Evolutionary conservation across 35 echinoderm and acorn worm genomes (phyloP).

Genomic region (Apostichopus parvimensis): DNA sequence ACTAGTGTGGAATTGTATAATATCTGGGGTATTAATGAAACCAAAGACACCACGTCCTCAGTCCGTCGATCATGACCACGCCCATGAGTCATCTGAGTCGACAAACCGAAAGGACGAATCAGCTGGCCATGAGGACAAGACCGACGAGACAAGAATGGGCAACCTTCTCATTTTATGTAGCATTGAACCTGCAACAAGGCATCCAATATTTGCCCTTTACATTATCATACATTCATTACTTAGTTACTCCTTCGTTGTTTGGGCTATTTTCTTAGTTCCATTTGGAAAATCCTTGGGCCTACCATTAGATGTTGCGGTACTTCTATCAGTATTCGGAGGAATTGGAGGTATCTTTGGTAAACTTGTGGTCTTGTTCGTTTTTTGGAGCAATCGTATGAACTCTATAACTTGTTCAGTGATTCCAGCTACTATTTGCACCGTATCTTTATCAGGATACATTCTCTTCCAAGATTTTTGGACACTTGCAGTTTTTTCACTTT

Average conservation of each 20-base stretch:
- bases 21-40: not conserved
- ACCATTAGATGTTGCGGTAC: not conserved
- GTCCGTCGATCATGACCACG: no score
- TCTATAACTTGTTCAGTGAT: not conserved
- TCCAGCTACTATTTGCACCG: not conserved
- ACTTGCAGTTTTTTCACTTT: not conserved
- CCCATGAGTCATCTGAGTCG: no score
- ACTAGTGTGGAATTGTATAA: not conserved
- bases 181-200: not conserved
- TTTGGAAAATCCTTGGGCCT: not conserved
- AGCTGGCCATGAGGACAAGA: no score
- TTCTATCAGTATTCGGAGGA: not conserved
- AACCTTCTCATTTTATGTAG: no score
- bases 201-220: not conserved
- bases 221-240: conserved; percentile 8
- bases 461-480: not conserved
- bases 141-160: no score
- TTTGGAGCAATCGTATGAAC: conserved; percentile 11
- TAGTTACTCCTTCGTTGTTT: conserved; percentile 9
- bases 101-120: no score
- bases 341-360: conserved; percentile 24
- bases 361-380: not conserved
- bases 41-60: not conserved
- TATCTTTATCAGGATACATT: conserved; percentile 1
- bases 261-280: conserved; percentile 21